Evolutionary conservation across 2,888 invertebrate genomes (phyloP).

Genomic region (Scaptomyza polygonia): DNA sequence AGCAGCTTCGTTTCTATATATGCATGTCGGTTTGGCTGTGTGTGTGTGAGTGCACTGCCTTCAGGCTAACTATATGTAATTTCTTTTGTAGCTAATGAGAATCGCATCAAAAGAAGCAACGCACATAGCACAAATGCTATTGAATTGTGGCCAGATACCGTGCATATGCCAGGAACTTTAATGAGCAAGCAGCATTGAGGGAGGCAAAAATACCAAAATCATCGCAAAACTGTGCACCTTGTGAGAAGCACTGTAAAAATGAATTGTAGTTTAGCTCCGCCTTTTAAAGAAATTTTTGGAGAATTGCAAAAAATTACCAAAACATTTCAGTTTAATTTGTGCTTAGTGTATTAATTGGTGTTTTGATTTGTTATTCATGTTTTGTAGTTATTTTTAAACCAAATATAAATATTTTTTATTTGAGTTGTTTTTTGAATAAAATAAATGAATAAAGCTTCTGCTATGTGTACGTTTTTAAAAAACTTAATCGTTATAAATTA

Average conservation of each 20-base stretch:
- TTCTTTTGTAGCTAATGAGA: constrained; percentile 40
- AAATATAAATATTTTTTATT: too few species aligned
- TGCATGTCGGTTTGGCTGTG: background rate
- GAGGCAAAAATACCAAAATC: background rate
- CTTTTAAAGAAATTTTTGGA: background rate
- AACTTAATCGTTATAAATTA: too few species aligned
- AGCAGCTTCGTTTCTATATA: constrained; percentile 21
- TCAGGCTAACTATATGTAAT: constrained; percentile 38
- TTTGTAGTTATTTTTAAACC: too few species aligned
- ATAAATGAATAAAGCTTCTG: too few species aligned
- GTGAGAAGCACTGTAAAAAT: background rate
- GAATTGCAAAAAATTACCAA: background rate
- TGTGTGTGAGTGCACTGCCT: constrained; percentile 13
- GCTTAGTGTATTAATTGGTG: too few species aligned
- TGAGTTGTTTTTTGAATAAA: too few species aligned
- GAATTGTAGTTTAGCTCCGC: background rate
- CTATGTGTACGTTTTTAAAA: too few species aligned
- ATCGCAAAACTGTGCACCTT: constrained; percentile 8
- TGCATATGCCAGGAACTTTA: constrained; percentile 35
- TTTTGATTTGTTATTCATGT: too few species aligned
- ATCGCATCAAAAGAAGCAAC: constrained; percentile 12
- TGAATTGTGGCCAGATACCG: constrained; percentile 9
- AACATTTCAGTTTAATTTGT: background rate
- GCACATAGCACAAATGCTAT: constrained; percentile 21
- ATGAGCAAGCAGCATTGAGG: constrained; percentile 32